Evolutionary conservation across 2,113 vertebrate genomes (phyloP), one percentile per base, ranked within the genome.

Genomic region (Marmota flaviventris): DNA sequence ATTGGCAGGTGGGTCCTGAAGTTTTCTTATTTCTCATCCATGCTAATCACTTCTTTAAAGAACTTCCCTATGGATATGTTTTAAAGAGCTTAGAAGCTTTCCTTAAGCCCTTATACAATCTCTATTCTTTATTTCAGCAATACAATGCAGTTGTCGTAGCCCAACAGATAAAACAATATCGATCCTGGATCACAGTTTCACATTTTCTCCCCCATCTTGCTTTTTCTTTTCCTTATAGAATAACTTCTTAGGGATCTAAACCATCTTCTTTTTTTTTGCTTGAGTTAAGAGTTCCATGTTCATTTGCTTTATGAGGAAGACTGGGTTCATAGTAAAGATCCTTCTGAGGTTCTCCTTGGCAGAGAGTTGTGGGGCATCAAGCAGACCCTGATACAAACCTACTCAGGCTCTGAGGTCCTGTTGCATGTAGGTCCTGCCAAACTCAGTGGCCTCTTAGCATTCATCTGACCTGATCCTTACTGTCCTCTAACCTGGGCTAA

Each of bases 11-110:
- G 61, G 27, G 39, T 83, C 13, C 17, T 77, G 61, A 85, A 39
- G n/a, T 88, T 32, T 83, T 93, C 73, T 88, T 22, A 42, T 93
- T 93, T 96, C 63, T 90, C 42, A 18, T 93, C 70, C 81, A 91
- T 56, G 82, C 45, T 86, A 88, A 90, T 92, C 20, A 94, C 24
- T 42, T 92, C 63, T 14, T 90, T 56, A 95, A 85, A 89, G 24
- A 73, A 72, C 9, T 77, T 61, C 34, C 56, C 56, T 78, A 5
- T 20, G 70, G 16, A 56, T 29, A 78, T 29, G 25, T 56, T 85
- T 82, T 79, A 63, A 86, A 91, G 51, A 93, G 25, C 56, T 32
- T 77, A 81, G 11, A 85, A 79, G 79, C 18, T 65, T 88, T 76
- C 58, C 56, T 91, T 81, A 88, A 93, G n/a, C 58, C 8, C 22